Percentiles rank a stretch among this genome's conserved stretches.
These are phyloP conservation scores for Brachionus sp. DNA, from an alignment of 1,140 invertebrate species.

Conservation along the genomic window DNA sequence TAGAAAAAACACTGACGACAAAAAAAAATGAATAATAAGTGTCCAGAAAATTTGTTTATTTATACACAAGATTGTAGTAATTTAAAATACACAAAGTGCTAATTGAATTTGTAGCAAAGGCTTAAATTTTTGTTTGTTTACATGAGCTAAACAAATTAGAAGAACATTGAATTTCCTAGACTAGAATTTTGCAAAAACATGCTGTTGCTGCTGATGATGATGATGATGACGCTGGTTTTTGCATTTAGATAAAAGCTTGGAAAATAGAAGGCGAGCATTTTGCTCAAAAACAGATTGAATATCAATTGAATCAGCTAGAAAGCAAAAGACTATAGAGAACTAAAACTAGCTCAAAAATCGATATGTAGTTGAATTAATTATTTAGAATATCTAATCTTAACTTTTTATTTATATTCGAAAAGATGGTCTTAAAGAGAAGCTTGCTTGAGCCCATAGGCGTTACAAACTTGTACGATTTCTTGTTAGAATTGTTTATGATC, in stretches of 20 bases:
- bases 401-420: background rate
- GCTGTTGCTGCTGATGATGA: background rate
- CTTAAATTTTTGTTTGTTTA: background rate
- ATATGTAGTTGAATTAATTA: slow-evolving; percentile 23
- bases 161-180: background rate
- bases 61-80: background rate
- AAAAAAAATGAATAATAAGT: background rate
- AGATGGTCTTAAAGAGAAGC: background rate
- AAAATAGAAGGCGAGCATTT: background rate
- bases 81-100: background rate
- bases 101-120: background rate
- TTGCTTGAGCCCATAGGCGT: background rate
- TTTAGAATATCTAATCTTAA: background rate
- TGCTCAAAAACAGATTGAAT: background rate
- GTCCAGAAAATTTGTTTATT: background rate
- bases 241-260: background rate
- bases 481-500: slow-evolving; percentile 3
- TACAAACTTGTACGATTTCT: background rate
- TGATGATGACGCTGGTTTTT: background rate
- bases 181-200: background rate
- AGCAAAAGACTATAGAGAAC: background rate
- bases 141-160: background rate
- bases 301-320: background rate
- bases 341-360: background rate
- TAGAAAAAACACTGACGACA: too few relatives aligned